Base-by-base conservation (phyloP, 2,113 vertebrate species). In the Trinectes maculatus region DNA sequence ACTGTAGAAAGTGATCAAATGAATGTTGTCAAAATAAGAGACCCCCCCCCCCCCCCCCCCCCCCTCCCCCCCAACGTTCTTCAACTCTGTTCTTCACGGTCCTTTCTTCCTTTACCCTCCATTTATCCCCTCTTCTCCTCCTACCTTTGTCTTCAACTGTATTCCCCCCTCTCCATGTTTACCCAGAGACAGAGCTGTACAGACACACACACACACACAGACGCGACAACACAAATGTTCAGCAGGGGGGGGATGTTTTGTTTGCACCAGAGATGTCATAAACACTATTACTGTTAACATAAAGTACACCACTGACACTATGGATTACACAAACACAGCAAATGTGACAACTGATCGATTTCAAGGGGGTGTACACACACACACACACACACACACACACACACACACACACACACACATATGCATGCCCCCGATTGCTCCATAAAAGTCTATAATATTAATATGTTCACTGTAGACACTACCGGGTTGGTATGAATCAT, bases 121-220 rank as follows among this genome's bases (percentile, higher is more conserved):
- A 8, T 25, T n/a, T n/a, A n/a, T n/a, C n/a, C 12, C 42, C 13
- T 36, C 26, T 28, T 16, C 11, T 21, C 21, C 43, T 21, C 26
- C 21, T n/a, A 7, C 39, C 29, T 39, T 16, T 9, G 6, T 39
- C 43, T 59, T n/a, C 37, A n/a, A 56, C 34, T 10, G 46, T 55
- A 46, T 40, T 42, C 25, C 26, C 34, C 8, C 36, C 28, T 49
- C 44, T 63, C 29, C 47, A 72, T 60, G 51, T 70, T 77, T 26
- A 70, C 15, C 49, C 4, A 8, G 31, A 65, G 39, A 70, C 49
- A 39, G 21, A 59, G 40, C 19, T 36, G 5, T 47, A 15, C 34
- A 54, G 56, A 24, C 12, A 7, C 53, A 37, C 13, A 55, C 6
- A 42, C 36, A 44, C 24, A 21, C 36, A 24, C 44, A 29, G n/a